Percentiles rank a stretch among this genome's conserved stretches.
phyloP scores from a whole-genome alignment of 2,888 invertebrate species.

The Mythimna lalbum region DNA sequence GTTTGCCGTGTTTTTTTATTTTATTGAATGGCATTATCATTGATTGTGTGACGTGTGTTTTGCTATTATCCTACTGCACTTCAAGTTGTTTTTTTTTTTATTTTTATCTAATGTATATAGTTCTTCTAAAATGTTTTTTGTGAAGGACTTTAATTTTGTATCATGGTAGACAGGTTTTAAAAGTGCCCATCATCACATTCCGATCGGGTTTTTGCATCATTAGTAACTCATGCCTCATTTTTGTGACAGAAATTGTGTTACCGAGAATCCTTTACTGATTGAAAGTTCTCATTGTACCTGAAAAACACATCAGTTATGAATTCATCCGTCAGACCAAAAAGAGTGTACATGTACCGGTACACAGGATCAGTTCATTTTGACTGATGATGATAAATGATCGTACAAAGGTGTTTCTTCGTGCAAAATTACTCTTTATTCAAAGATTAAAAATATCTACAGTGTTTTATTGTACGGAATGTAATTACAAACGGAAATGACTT shows the following conservation, averaged over 20 bases:
- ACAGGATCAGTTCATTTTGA: constrained; percentile 5
- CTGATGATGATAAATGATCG: constrained; percentile 30
- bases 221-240: background rate
- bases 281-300: background rate
- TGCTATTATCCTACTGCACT: too few relatives aligned
- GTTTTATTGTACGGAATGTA: constrained; percentile 33
- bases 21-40: too few relatives aligned
- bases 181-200: background rate
- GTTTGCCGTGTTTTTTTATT: too few relatives aligned
- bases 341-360: constrained; percentile 3
- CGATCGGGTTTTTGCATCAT: background rate
- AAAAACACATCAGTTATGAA: constrained; percentile 2
- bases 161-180: background rate
- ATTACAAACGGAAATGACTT: constrained; percentile 47
- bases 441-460: constrained; percentile 23
- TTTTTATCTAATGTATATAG: too few relatives aligned
- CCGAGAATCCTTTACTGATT: background rate
- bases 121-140: too few relatives aligned
- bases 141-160: too few relatives aligned
- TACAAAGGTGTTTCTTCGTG: background rate
- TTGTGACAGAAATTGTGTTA: background rate
- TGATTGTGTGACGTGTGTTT: too few relatives aligned
- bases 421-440: constrained; percentile 2
- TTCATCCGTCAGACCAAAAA: background rate
- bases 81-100: too few relatives aligned